A percentile compares a stretch with the other conserved stretches of the same genome.
Conservation (phyloP, 2,888 invertebrate genomes). For the Tetragonula carbonaria region DNA sequence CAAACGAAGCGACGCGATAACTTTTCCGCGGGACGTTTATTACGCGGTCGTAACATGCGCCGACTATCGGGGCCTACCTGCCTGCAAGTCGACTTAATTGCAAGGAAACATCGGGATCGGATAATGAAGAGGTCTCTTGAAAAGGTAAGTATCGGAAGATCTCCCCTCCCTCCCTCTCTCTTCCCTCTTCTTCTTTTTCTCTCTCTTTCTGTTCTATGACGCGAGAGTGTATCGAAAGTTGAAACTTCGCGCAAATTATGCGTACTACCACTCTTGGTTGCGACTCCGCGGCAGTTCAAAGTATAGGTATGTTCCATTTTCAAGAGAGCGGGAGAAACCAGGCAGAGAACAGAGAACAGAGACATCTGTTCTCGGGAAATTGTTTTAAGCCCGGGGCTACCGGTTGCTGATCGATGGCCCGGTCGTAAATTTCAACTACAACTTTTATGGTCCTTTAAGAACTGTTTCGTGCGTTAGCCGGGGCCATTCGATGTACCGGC, state of each 20-base stretch:
- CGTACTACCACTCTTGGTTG: background rate
- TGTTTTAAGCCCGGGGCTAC: conserved; percentile 43
- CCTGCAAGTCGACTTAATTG: conserved; percentile 70
- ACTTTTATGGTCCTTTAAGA: conserved; percentile 48
- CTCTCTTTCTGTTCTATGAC: background rate
- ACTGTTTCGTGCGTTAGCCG: conserved; percentile 22
- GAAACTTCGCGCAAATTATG: conserved; percentile 20
- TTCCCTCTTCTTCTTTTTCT: background rate
- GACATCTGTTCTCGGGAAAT: conserved; percentile 51
- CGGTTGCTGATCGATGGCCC: conserved; percentile 45
- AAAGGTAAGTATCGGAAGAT: conserved; percentile 48
- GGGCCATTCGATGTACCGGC: background rate
- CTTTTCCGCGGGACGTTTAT: conserved; percentile 74
- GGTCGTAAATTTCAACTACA: conserved; percentile 42
- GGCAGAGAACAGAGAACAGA: conserved; percentile 40
- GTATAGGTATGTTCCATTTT: conserved; percentile 17
- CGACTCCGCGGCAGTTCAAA: background rate
- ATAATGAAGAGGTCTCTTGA: conserved; percentile 67
- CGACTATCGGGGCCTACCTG: conserved; percentile 61
- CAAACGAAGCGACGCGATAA: conserved; percentile 74
- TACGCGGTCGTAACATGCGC: conserved; percentile 66
- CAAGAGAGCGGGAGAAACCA: background rate
- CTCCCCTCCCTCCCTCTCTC: background rate
- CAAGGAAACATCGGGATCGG: conserved; percentile 67
- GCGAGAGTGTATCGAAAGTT: conserved; percentile 25